phyloP scores from a whole-genome alignment of 1,140 invertebrate species.

The Choristoneura fumiferana region DNA sequence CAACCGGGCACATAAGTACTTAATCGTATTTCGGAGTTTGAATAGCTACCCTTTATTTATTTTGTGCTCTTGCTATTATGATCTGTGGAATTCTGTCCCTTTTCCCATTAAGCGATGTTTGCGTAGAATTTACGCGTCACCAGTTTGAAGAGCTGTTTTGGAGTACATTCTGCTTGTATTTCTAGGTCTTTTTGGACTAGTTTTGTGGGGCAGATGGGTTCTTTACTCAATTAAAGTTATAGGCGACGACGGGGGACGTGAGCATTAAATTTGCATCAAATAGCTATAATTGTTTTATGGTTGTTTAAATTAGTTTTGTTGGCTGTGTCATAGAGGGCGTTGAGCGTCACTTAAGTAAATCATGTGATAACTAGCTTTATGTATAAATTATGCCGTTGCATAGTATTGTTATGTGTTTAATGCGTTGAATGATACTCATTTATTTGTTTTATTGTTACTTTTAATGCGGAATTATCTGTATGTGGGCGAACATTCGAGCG shows the following conservation, averaged over 20 bases:
- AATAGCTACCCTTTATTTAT: constrained; percentile 66
- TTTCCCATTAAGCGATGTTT: constrained; percentile 68
- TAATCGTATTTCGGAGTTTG: constrained; percentile 69
- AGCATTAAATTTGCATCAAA: constrained; percentile 66
- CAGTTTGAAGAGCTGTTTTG: constrained; percentile 35
- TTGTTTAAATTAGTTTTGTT: constrained; percentile 34
- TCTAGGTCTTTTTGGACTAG: constrained; percentile 38
- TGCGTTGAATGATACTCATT: too few relatives aligned
- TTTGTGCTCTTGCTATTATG: constrained; percentile 52
- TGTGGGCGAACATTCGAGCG: too few relatives aligned
- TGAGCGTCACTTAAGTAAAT: constrained; percentile 25
- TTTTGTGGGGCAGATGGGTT: background rate
- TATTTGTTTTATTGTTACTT: too few relatives aligned
- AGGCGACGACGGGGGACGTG: constrained; percentile 51
- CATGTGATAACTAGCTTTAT: background rate
- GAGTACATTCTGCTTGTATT: constrained; percentile 19
- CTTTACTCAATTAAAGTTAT: constrained; percentile 33
- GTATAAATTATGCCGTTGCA: too few relatives aligned
- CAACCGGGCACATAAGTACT: constrained; percentile 74
- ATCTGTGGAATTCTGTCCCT: constrained; percentile 44
- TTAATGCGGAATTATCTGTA: too few relatives aligned
- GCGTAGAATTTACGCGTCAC: constrained; percentile 49
- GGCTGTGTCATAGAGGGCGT: too few relatives aligned
- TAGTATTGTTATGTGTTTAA: too few relatives aligned
- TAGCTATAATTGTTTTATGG: constrained; percentile 63